A percentile compares a stretch with the other conserved stretches of the same genome.
These are phyloP conservation scores for Antheraea yamamai DNA, from an alignment of 2,888 invertebrate genomes.

Conservation along the genomic window DNA sequence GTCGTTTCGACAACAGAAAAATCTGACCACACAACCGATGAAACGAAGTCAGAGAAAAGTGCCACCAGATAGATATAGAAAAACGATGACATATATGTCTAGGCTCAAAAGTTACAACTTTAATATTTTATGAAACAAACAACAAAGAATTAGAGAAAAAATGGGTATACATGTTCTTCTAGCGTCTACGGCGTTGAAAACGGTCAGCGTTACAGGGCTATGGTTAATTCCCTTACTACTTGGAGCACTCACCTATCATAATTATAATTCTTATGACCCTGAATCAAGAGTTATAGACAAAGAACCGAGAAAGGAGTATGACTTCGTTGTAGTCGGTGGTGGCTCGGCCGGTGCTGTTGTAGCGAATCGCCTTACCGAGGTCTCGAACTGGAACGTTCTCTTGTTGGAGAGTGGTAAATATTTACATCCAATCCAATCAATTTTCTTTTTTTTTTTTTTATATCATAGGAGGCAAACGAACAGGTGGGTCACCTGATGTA, in stretches of 20 bases:
- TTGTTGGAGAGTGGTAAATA: slow-evolving; percentile 86
- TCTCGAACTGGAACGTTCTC: slow-evolving; percentile 88
- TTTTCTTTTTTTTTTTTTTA: no score
- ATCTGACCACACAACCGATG: slow-evolving; percentile 53
- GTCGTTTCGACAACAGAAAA: slow-evolving; percentile 52
- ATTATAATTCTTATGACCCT: slow-evolving; percentile 91
- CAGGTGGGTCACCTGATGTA: no score
- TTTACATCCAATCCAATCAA: not conserved
- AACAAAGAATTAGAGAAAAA: slow-evolving; percentile 23
- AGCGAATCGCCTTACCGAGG: slow-evolving; percentile 90
- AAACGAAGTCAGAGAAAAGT: slow-evolving; percentile 54
- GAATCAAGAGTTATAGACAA: slow-evolving; percentile 89
- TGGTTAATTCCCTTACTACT: slow-evolving; percentile 93
- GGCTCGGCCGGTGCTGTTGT: slow-evolving; percentile 96
- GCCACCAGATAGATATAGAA: slow-evolving; percentile 66
- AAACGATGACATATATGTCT: slow-evolving; percentile 23
- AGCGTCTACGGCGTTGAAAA: slow-evolving; percentile 90
- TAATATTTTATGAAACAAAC: slow-evolving; percentile 37
- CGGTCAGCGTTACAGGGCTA: slow-evolving; percentile 88
- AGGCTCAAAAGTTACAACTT: not conserved
- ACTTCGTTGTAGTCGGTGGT: slow-evolving; percentile 92
- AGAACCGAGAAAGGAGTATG: slow-evolving; percentile 88
- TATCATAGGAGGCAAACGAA: no score
- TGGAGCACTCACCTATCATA: slow-evolving; percentile 90
- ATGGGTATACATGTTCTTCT: slow-evolving; percentile 90